Conservation (phyloP, 2,888 invertebrate genomes). For the Tryphoninae sp. region DNA sequence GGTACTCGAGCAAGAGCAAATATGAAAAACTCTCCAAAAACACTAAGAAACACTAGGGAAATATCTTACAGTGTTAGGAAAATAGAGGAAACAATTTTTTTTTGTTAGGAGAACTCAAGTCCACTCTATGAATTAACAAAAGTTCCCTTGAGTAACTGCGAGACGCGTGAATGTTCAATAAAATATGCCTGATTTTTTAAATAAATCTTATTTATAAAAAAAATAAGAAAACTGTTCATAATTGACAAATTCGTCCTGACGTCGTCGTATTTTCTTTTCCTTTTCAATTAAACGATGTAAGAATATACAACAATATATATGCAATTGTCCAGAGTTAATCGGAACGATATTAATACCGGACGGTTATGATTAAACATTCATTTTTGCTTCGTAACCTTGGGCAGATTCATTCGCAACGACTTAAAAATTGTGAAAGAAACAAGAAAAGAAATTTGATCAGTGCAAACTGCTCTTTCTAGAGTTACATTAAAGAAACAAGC, state of each 20-base stretch:
- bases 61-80: constrained; percentile 7
- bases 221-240: constrained; percentile 24
- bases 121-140: constrained; percentile 62
- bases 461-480: constrained; percentile 33
- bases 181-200: constrained; percentile 70
- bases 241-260: neutral
- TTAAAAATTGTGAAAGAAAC: constrained; percentile 19
- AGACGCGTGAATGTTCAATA: constrained; percentile 73
- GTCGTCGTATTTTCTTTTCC: constrained; percentile 19
- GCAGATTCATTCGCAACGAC: constrained; percentile 26
- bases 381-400: constrained; percentile 8
- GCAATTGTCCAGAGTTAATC: constrained; percentile 36
- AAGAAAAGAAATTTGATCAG: constrained; percentile 5
- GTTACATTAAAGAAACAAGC: constrained; percentile 39
- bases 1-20: constrained; percentile 97
- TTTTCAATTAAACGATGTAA: constrained; percentile 61
- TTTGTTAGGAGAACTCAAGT: constrained; percentile 54
- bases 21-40: constrained; percentile 91
- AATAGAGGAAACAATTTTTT: constrained; percentile 43
- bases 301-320: constrained; percentile 64
- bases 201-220: constrained; percentile 78
- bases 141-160: constrained; percentile 71
- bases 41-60: constrained; percentile 84
- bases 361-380: constrained; percentile 43
- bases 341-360: constrained; percentile 20